Evolutionary conservation across 2,888 invertebrate species (phyloP), one percentile per base, ranked within the genome.

Genomic region (Apoda limacodes): DNA sequence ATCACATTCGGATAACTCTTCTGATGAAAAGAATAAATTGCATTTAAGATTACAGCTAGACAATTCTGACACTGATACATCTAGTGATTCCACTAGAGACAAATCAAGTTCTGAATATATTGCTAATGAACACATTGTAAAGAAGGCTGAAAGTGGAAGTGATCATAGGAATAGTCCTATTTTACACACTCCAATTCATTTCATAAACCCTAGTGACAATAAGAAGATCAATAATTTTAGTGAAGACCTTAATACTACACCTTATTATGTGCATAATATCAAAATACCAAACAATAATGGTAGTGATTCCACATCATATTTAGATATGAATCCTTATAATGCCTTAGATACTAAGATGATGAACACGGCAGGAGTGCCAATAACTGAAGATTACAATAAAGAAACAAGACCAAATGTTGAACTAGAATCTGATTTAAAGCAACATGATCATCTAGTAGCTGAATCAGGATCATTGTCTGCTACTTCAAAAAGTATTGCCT

Each of bases 11-110:
- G 80, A 80, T 31, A 72, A 68, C 44, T 78, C 78, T 9, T 69
- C 68, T 3, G 78, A 78, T 56, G 80, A 78, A 40, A 78, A 71
- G 50, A 75, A 72, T 40, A 75, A 72, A 52, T 43, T 76, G 11
- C 71, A 75, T 35, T 46, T 78, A 30, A 51, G 69, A 34, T 46
- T 80, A 25, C 69, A 67, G 22, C 46, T 78, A 33, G 75, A 80
- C 35, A 70, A 76, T 37, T 80, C 78, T 1, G 80, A 80, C 32
- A 80, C 78, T 5, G 80, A 80, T 31, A 75, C 78, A n/a, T 76
- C 80, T 3, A 71, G 68, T 48, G 78, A 75, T 36, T 78, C 74
- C 3, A 52, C 60, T 2, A 59, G 64, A 42, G 75, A 74, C 9
- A 75, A 70, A 48, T 64, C 66, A 32, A 61, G 67, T 41, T 78